Percentiles rank a stretch among this genome's conserved stretches.
Evolutionary conservation across 2,113 vertebrate genomes (phyloP).

Genomic region (Otolemur garnettii): DNA sequence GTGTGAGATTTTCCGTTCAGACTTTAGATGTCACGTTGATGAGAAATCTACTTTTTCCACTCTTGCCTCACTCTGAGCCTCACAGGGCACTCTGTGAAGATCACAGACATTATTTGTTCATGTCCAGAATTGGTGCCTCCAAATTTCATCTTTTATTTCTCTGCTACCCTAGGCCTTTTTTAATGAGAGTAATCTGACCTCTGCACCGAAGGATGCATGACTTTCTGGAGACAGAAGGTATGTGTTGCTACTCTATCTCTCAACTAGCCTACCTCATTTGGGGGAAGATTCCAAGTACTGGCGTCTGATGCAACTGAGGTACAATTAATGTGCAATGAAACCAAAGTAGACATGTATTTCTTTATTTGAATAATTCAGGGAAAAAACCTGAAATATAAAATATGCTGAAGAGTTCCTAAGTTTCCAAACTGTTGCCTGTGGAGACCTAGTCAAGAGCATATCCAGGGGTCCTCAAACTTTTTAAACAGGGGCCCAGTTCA

Average conservation of each 20-base stretch:
- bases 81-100: background rate
- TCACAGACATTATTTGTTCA: background rate
- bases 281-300: background rate
- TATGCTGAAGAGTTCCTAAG: background rate
- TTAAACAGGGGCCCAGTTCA: too few relatives aligned
- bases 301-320: background rate
- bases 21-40: background rate
- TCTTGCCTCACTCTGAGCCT: background rate
- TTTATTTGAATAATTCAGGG: background rate
- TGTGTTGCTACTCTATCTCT: background rate
- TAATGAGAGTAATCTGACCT: background rate
- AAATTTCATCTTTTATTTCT: background rate
- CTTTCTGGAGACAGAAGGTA: constrained; percentile 5
- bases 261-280: background rate
- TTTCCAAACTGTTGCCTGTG: background rate
- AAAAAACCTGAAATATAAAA: background rate
- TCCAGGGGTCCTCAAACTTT: too few relatives aligned
- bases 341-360: background rate
- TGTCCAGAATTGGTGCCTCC: background rate
- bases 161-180: background rate
- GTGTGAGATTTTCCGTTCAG: constrained; percentile 67
- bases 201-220: background rate
- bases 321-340: background rate
- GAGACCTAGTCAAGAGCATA: background rate
- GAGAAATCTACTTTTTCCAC: background rate